A percentile compares a stretch with the other conserved stretches of the same genome.
Conservation (phyloP, 1,140 invertebrate genomes). For the Eupristina koningsbergeri region DNA sequence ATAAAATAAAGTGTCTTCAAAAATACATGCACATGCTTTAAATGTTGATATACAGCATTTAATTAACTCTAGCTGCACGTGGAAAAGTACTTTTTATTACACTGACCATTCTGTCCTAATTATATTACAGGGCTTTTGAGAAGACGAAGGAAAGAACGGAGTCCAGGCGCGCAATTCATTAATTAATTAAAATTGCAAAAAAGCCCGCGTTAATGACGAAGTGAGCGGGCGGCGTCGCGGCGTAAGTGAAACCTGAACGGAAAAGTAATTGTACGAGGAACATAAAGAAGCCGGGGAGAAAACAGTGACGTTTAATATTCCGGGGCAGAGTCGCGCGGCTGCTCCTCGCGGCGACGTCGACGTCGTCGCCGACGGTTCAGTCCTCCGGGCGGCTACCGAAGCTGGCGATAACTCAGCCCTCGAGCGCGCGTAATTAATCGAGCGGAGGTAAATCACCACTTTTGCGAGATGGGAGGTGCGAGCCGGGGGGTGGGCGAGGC, state of each 20-base stretch:
- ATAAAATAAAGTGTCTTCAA: conserved; percentile 14
- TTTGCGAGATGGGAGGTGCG: conserved; percentile 35
- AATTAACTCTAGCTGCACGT: conserved; percentile 30
- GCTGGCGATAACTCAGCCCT: conserved; percentile 47
- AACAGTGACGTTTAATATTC: conserved; percentile 52
- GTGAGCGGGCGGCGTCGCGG: not conserved
- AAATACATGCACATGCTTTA: conserved; percentile 6
- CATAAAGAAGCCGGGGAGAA: conserved; percentile 22
- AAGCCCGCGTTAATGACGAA: conserved; percentile 20
- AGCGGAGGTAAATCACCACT: conserved; percentile 58
- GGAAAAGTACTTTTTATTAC: conserved; percentile 35
- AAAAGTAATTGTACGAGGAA: conserved; percentile 45
- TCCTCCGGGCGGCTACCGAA: conserved; percentile 25
- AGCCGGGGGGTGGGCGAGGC: not conserved
- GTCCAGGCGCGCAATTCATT: conserved; percentile 11
- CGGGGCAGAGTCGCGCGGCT: not conserved
- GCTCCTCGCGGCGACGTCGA: not conserved
- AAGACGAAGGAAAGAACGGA: not conserved
- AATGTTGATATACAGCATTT: conserved; percentile 44
- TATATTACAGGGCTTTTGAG: conserved; percentile 36
- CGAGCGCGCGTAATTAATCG: conserved; percentile 58
- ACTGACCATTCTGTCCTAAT: conserved; percentile 27
- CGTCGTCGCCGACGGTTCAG: not conserved
- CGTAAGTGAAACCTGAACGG: conserved; percentile 48
- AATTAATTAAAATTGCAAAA: conserved; percentile 49